Percentiles rank a stretch among this genome's conserved stretches.
Evolutionary conservation across 2,797 vertebrate genomes (phyloP).

Genomic region (Syngnathus acus): DNA sequence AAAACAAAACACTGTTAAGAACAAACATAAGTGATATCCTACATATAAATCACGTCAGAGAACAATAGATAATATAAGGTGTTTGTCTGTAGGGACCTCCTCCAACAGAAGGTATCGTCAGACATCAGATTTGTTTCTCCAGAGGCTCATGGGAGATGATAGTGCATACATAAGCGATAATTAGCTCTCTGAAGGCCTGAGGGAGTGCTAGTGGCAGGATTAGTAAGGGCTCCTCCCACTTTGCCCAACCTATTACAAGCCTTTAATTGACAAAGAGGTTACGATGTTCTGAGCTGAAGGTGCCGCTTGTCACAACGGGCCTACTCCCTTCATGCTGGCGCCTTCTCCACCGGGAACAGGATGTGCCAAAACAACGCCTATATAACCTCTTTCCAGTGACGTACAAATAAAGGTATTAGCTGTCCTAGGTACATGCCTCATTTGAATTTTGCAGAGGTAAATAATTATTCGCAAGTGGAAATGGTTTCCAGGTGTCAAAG

Average conservation of each 20-base stretch:
- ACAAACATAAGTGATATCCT: background rate
- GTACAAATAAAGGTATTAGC: constrained; percentile 30
- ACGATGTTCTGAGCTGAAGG: constrained; percentile 41
- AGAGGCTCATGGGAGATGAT: constrained; percentile 58
- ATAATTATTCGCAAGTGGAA: background rate
- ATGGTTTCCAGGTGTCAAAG: background rate
- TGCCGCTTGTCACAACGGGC: constrained; percentile 9
- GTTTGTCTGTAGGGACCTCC: constrained; percentile 42
- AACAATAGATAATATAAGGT: constrained; percentile 44
- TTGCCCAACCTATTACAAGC: constrained; percentile 37
- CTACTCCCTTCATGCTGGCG: constrained; percentile 7
- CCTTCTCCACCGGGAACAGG: constrained; percentile 33
- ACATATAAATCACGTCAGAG: constrained; percentile 8
- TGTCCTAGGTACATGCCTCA: background rate
- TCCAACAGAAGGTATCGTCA: constrained; percentile 42
- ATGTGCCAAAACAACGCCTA: constrained; percentile 21
- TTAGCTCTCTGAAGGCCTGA: constrained; percentile 58
- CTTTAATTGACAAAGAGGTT: constrained; percentile 52
- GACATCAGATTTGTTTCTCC: constrained; percentile 40
- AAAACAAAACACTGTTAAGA: background rate
- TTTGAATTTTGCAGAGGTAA: background rate
- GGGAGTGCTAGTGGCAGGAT: constrained; percentile 19
- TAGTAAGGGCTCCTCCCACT: constrained; percentile 19
- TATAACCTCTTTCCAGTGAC: constrained; percentile 33
- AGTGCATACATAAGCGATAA: constrained; percentile 59